These are phyloP conservation scores for Carollia perspicillata DNA, from an alignment of 2,113 vertebrate species.

Conservation along the genomic window DNA sequence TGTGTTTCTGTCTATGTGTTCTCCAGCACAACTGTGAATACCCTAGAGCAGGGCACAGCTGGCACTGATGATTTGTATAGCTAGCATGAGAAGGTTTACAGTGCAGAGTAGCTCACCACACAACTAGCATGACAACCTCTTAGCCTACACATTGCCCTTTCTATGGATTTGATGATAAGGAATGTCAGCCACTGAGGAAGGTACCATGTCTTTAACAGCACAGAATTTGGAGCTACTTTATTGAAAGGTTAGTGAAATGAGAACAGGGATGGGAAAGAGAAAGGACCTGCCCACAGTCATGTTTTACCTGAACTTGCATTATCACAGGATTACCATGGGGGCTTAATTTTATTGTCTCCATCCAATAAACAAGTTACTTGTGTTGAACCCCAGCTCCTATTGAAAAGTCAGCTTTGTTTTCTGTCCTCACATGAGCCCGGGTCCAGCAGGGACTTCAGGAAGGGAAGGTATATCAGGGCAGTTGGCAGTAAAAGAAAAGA, in stretches of 20 bases:
- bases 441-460: background rate
- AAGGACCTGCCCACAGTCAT: fast-evolving
- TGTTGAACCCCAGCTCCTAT: background rate
- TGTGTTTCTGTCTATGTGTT: background rate
- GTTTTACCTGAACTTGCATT: background rate
- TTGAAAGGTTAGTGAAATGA: background rate
- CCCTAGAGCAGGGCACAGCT: background rate
- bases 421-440: background rate
- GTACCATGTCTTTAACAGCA: background rate
- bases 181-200: background rate
- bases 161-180: background rate
- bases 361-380: background rate
- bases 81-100: background rate
- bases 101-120: background rate
- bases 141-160: background rate
- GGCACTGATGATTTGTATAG: background rate
- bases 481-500: background rate
- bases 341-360: background rate
- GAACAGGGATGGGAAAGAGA: background rate
- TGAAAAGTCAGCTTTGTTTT: background rate
- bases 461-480: background rate
- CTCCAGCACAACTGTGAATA: background rate
- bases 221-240: background rate
- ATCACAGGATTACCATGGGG: background rate
- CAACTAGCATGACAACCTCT: background rate